These are phyloP conservation scores for Pelochelys cantorii DNA, from an alignment of 2,797 vertebrate species.

Conservation along the genomic window DNA sequence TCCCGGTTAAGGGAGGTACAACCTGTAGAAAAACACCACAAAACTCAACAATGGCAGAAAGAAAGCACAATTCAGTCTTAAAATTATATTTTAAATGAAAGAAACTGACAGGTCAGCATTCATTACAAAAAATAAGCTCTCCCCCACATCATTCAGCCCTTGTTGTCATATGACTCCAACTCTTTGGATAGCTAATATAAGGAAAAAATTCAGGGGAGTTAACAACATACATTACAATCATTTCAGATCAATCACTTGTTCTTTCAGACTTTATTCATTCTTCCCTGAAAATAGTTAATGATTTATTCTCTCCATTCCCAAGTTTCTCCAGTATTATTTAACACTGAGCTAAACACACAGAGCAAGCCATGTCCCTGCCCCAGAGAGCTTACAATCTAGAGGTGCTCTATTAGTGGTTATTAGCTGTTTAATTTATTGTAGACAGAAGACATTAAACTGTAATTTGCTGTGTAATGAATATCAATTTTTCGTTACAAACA, in stretches of 20 bases:
- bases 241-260: rapidly evolving
- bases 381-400: not conserved
- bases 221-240: not conserved
- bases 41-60: not conserved
- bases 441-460: not conserved
- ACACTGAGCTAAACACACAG: not conserved
- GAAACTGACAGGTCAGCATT: not conserved
- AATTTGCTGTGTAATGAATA: not conserved
- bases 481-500: not conserved
- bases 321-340: not conserved
- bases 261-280: not conserved
- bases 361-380: not conserved
- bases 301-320: not conserved
- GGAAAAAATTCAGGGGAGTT: not conserved
- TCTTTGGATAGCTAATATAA: not conserved
- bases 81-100: not conserved
- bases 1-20: too few relatives aligned
- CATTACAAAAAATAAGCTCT: not conserved
- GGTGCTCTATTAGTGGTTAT: not conserved
- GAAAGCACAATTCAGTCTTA: not conserved
- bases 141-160: not conserved
- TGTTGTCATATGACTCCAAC: rapidly evolving
- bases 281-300: not conserved
- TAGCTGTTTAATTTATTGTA: not conserved
- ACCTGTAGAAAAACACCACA: not conserved